Base-by-base conservation (phyloP, 2,888 invertebrate species). In the Folsomia candida region DNA sequence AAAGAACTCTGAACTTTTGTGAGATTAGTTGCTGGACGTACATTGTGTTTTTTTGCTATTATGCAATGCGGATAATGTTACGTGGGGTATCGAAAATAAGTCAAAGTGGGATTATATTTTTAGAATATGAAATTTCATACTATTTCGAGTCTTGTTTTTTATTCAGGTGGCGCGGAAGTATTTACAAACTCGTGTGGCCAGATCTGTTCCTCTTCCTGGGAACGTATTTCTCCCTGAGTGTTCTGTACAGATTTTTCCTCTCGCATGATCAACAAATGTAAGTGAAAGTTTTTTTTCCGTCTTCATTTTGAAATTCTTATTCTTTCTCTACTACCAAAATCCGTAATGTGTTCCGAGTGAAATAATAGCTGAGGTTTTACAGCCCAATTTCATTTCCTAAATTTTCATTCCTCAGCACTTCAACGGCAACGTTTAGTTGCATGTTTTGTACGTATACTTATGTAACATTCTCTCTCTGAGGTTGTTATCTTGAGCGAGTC, bases 121-220 rank as follows among this genome's bases (percentile, higher is more conserved):
- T n/a, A n/a, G n/a, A n/a, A n/a, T n/a, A n/a, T n/a, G n/a, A n/a
- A n/a, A n/a, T n/a, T n/a, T n/a, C n/a, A n/a, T n/a, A n/a, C n/a
- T n/a, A n/a, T n/a, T n/a, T n/a, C n/a, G n/a, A n/a, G n/a, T n/a
- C n/a, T 22, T 54, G 4, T 54, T 54, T 63, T 60, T 57, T 51
- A 51, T 66, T 75, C 86, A 94, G 94, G 87, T 96, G 96, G 96
- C 89, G 89, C 78, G 96, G 95, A 58, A 95, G 95, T 83, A 92
- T 96, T 81, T 96, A 96, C 88, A 96, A 96, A 84, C 85, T 96
- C 79, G 91, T 96, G 74, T 96, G 94, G 94, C 86, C 92, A 78
- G 96, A 96, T 83, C 86, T 95, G 67, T 82, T 92, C 28, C 86
- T 92, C 67, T 96, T 93, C 83, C 86, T 93, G 73, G 84, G 88